Evolutionary conservation across 2,797 vertebrate genomes (phyloP).

Genomic region (Semaprochilodus insignis): DNA sequence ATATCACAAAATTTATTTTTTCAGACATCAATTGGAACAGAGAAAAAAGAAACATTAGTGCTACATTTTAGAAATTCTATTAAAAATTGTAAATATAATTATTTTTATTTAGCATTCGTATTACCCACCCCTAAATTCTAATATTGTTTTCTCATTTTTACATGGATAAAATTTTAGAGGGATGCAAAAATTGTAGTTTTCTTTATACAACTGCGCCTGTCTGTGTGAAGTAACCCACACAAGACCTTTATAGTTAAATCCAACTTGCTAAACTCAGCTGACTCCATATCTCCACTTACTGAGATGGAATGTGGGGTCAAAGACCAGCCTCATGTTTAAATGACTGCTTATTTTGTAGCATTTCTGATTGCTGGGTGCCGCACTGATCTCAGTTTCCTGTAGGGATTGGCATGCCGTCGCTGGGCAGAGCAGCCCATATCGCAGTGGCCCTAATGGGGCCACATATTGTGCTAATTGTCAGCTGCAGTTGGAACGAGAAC

Average conservation of each 20-base stretch:
- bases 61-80: too few relatives aligned
- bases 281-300: neutral
- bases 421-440: slow-evolving; percentile 42
- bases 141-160: too few relatives aligned
- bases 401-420: slow-evolving; percentile 53
- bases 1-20: too few relatives aligned
- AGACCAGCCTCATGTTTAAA: slow-evolving; percentile 53
- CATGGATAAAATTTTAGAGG: too few relatives aligned
- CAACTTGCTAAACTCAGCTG: neutral
- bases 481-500: slow-evolving; percentile 56
- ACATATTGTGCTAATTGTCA: slow-evolving; percentile 61
- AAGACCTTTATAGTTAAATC: neutral
- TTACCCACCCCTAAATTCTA: too few relatives aligned
- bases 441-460: slow-evolving; percentile 44
- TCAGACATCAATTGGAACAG: too few relatives aligned
- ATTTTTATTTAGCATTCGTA: too few relatives aligned
- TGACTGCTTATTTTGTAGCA: slow-evolving; percentile 53
- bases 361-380: slow-evolving; percentile 43
- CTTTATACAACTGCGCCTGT: neutral
- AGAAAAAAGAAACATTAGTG: too few relatives aligned
- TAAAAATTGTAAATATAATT: too few relatives aligned
- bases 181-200: neutral
- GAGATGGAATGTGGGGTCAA: slow-evolving; percentile 46
- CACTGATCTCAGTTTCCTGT: slow-evolving; percentile 52
- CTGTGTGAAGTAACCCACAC: neutral